A percentile compares a stretch with the other conserved stretches of the same genome.
Evolutionary conservation across 2,797 vertebrate genomes (phyloP).

Genomic region (Xiphophorus birchmanni): DNA sequence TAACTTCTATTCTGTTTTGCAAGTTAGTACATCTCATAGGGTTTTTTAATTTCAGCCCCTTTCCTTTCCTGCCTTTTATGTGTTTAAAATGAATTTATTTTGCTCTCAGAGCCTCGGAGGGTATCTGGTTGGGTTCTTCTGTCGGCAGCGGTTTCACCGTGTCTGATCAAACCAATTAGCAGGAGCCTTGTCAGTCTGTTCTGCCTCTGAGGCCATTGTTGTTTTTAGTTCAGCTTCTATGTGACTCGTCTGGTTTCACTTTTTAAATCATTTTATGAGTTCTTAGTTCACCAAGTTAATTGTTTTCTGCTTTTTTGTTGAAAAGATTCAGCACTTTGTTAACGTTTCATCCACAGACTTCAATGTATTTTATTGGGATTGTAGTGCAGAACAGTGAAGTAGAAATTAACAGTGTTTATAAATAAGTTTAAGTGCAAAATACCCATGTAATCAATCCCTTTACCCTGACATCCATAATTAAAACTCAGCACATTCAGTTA

Average conservation of each 20-base stretch:
- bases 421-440: background rate
- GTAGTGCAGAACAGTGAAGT: background rate
- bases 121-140: conserved; percentile 35
- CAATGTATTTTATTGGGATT: background rate
- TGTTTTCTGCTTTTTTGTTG: conserved; percentile 14
- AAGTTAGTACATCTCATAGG: conserved; percentile 5
- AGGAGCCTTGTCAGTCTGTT: conserved; percentile 22
- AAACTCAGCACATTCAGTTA: background rate
- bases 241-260: conserved; percentile 11
- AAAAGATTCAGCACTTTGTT: background rate
- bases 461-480: background rate
- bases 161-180: conserved; percentile 30
- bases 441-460: background rate
- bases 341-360: background rate
- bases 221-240: conserved; percentile 8
- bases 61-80: conserved; percentile 16
- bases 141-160: conserved; percentile 37
- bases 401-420: background rate
- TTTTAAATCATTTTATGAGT: conserved; percentile 40
- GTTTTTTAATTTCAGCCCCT: conserved; percentile 12
- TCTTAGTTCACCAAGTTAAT: conserved; percentile 17
- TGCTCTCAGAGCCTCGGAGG: conserved; percentile 40
- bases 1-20: background rate
- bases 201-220: conserved; percentile 26
- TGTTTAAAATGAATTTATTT: conserved; percentile 54